Percentiles rank a stretch among this genome's conserved stretches.
These are phyloP conservation scores for Alviniconcha marisindica DNA, from an alignment of 1,140 invertebrate genomes.

Conservation along the genomic window DNA sequence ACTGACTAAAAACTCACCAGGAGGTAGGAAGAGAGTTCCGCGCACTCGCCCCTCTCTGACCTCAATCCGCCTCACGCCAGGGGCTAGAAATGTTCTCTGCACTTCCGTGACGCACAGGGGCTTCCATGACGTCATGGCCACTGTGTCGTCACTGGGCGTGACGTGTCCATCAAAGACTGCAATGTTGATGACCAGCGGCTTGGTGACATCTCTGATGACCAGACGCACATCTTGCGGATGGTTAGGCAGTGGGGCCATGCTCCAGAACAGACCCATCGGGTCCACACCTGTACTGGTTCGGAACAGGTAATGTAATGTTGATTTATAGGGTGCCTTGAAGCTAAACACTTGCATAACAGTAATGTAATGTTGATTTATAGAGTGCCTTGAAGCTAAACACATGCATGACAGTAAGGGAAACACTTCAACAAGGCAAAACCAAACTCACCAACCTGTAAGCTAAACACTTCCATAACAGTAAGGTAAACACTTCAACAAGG, in stretches of 20 bases:
- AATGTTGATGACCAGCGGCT: neutral
- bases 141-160: neutral
- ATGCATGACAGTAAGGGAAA: too few species aligned
- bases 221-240: conserved; percentile 7
- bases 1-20: too few species aligned
- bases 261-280: conserved; percentile 27
- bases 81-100: conserved; percentile 15
- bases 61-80: conserved; percentile 45
- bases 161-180: conserved; percentile 9
- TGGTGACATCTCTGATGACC: conserved; percentile 4
- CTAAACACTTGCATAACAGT: too few species aligned
- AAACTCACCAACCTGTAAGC: too few species aligned
- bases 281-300: conserved; percentile 31
- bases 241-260: neutral
- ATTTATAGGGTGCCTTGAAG: too few species aligned
- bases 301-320: too few species aligned
- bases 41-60: conserved; percentile 50
- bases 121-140: neutral
- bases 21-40: conserved; percentile 53
- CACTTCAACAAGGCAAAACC: too few species aligned
- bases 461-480: too few species aligned
- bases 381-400: too few species aligned
- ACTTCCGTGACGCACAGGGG: conserved; percentile 1
- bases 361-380: too few species aligned
- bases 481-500: too few species aligned